Percentiles rank a stretch among this genome's conserved stretches.
These are phyloP conservation scores for Poecilus cupreus DNA, from an alignment of 2,888 invertebrate genomes.

Conservation along the genomic window DNA sequence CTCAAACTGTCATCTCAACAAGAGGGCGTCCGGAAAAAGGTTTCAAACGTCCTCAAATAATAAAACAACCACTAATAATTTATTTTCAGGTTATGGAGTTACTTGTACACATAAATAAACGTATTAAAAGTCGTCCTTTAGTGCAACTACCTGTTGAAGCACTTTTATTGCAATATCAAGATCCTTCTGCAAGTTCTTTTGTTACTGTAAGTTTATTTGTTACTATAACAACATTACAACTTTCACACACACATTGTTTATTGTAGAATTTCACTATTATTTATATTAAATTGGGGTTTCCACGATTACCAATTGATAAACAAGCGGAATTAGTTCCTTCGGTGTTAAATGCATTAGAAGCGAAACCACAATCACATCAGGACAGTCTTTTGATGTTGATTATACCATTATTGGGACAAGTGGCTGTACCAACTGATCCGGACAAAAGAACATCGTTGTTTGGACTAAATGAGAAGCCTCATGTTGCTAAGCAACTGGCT, in stretches of 20 bases:
- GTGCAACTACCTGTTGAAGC: slow-evolving; percentile 92
- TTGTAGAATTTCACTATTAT: slow-evolving; percentile 94
- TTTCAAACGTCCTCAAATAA: too few species aligned
- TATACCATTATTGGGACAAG: slow-evolving; percentile 85
- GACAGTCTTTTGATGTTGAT: slow-evolving; percentile 89
- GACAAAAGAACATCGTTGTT: slow-evolving; percentile 79
- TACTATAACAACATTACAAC: too few species aligned
- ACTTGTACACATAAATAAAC: slow-evolving; percentile 91
- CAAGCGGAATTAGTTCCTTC: slow-evolving; percentile 85
- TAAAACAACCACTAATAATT: slow-evolving; percentile 41
- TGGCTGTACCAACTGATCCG: slow-evolving; percentile 80
- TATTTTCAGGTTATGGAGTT: slow-evolving; percentile 88
- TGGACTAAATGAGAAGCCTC: slow-evolving; percentile 84
- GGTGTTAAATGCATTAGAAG: slow-evolving; percentile 85
- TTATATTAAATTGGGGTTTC: slow-evolving; percentile 94
- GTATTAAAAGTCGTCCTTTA: slow-evolving; percentile 87
- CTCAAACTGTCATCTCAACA: slow-evolving; percentile 92
- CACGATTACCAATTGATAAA: slow-evolving; percentile 83
- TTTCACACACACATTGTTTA: slow-evolving; percentile 63
- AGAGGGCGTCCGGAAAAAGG: slow-evolving; percentile 83
- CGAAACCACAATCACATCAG: slow-evolving; percentile 88
- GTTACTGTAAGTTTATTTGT: slow-evolving; percentile 79
- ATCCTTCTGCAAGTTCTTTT: slow-evolving; percentile 85
- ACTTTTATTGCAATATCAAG: slow-evolving; percentile 86
- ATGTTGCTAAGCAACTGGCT: slow-evolving; percentile 80